Conservation (phyloP, 2,888 invertebrate species). For the Argyra leucocephala region DNA sequence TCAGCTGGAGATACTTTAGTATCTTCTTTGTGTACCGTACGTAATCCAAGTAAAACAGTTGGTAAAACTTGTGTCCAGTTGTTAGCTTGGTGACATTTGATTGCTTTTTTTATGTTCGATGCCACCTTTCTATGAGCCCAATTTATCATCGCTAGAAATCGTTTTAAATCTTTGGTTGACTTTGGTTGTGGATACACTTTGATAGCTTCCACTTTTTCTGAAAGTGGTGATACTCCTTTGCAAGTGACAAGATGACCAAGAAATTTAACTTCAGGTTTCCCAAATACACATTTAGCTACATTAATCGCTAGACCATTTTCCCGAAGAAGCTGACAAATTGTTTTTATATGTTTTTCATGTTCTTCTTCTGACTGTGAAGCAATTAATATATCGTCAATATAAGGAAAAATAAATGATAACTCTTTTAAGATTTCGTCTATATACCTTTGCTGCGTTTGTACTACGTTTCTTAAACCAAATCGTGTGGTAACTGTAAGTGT, state of each 20-base stretch:
- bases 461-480: conserved; percentile 35
- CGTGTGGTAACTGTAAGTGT: conserved; percentile 36
- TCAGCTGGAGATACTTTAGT: too few species aligned
- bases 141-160: conserved; percentile 19
- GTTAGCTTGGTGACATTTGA: too few species aligned
- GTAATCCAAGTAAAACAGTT: too few species aligned
- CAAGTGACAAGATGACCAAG: conserved; percentile 18
- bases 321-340: conserved; percentile 25
- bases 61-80: too few species aligned
- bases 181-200: conserved; percentile 19
- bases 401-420: conserved; percentile 26
- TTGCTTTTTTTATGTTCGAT: too few species aligned
- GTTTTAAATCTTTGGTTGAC: conserved; percentile 18
- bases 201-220: conserved; percentile 19
- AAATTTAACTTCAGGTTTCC: conserved; percentile 17
- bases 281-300: conserved; percentile 23
- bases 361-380: conserved; percentile 18
- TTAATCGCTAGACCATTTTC: conserved; percentile 27
- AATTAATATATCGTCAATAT: conserved; percentile 25
- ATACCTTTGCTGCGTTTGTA: conserved; percentile 33
- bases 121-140: too few species aligned
- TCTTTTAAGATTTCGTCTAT: conserved; percentile 30
- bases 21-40: too few species aligned
- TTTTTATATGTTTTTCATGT: conserved; percentile 20
- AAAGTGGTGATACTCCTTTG: conserved; percentile 15